Evolutionary conservation across 2,797 vertebrate species (phyloP), one percentile per base, ranked within the genome.

Genomic region (Crenuchus spilurus): DNA sequence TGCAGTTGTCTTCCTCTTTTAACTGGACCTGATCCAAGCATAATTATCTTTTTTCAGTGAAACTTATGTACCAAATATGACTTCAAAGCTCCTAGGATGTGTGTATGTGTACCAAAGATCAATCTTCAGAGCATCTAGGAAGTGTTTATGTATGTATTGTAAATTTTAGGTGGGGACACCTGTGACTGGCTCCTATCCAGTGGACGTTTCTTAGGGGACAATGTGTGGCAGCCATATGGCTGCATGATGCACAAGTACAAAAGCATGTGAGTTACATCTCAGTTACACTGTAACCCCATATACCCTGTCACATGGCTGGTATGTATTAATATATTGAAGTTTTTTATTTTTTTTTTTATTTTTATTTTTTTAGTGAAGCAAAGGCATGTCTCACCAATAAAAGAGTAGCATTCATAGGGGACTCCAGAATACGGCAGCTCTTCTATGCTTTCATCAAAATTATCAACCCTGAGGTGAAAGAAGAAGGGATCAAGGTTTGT

Each of bases 211-310:
- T 92, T 99, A 90, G 97, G 97, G 79, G 95, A 97, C 80, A 94
- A 94, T 78, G 95, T 95, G 75, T 99, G 98, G 98, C 98, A 99
- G 81, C 98, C 98, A 26, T 94, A 98, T 85, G 96, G 97, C 83
- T 99, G 98, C 88, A 99, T 99, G 97, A 96, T 99, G 94, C 98
- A 99, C 88, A 98, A 94, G 70, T 99, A 99, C 86, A 98, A 94
- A 93, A 93, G 90, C 81, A 94, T 82, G 98, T 98, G 90, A 94
- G 94, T 79, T 76, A 67, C 37, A 37, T 7, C 58, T 48, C 13
- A 22, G 30, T 33, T 60, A 26, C 18, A 28, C 44, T 28, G 28
- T 28, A 39, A 10, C 31, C 10, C 48, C 7, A 1, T 5, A 37
- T 52, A 24, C 14, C 2, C 6, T 18, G 30, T 6, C 28, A 57